Evolutionary conservation across 30 jellyfish, hydroid and myxozoan genomes (phyloP).

Genomic region (Aurelia aurita): DNA sequence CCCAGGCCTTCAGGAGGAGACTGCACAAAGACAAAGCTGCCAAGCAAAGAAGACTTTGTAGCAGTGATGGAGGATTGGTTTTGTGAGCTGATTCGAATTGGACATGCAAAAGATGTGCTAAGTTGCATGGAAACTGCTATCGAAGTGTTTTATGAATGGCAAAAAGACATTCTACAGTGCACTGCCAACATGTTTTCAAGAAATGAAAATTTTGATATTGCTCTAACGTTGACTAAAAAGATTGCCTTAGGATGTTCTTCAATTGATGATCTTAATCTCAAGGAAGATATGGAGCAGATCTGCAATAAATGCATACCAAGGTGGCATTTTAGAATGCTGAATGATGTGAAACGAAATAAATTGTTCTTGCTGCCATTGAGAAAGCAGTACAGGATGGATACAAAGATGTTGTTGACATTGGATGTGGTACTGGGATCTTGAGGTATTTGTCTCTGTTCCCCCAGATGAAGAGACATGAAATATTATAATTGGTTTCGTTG

Average conservation of each 20-base stretch:
- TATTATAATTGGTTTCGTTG: no score
- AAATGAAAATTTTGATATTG: background rate
- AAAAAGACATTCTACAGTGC: conserved; percentile 30
- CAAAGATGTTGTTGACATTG: conserved; percentile 74
- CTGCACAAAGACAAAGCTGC: background rate
- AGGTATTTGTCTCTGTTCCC: conserved; percentile 31
- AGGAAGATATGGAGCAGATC: conserved; percentile 73
- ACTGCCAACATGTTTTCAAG: conserved; percentile 47
- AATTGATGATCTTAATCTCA: conserved; percentile 3
- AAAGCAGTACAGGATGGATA: conserved; percentile 59
- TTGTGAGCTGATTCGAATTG: conserved; percentile 18
- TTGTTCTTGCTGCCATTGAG: conserved; percentile 66
- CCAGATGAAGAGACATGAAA: no score
- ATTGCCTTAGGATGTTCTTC: conserved; percentile 17
- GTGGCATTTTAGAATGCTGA: conserved; percentile 96
- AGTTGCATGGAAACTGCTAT: conserved; percentile 70
- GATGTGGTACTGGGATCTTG: conserved; percentile 92
- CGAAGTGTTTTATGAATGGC: conserved; percentile 55
- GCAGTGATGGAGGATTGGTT: conserved; percentile 56
- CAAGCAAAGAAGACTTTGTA: conserved; percentile 62
- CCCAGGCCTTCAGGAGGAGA: background rate
- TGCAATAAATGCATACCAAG: conserved; percentile 60
- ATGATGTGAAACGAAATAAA: conserved; percentile 76
- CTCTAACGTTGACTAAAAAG: conserved; percentile 25
- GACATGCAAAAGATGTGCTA: conserved; percentile 26